Percentiles rank a stretch among this genome's conserved stretches.
Conservation (phyloP, 2,888 invertebrate genomes). For the Coelinius sp. region DNA sequence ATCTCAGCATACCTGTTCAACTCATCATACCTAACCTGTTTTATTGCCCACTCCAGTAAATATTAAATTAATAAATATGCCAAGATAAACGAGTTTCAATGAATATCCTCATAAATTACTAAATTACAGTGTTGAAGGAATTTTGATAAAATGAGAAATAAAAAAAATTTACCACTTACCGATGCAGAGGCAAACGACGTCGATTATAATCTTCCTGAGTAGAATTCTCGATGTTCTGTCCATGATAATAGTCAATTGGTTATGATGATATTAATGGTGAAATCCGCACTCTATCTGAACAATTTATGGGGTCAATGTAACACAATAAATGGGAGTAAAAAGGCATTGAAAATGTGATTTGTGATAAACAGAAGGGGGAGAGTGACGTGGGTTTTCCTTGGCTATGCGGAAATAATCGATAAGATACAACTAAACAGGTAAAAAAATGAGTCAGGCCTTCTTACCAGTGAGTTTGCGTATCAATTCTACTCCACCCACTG, state of each 20-base stretch:
- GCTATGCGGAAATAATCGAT: slow-evolving; percentile 11
- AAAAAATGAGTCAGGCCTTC: slow-evolving; percentile 27
- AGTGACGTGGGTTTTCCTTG: neutral
- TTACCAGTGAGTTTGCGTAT: neutral
- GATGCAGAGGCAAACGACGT: slow-evolving; percentile 78
- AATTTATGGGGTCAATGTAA: slow-evolving; percentile 12
- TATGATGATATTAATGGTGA: neutral
- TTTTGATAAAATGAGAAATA: neutral
- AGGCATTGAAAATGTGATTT: neutral
- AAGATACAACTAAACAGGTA: neutral
- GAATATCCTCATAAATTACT: slow-evolving; percentile 11
- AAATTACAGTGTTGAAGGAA: neutral
- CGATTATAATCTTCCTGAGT: slow-evolving; percentile 78
- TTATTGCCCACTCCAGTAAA: neutral
- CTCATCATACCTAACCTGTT: slow-evolving; percentile 4
- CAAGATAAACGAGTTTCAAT: neutral
- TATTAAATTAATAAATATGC: neutral
- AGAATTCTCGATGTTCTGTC: slow-evolving; percentile 75
- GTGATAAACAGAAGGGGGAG: neutral
- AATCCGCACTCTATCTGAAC: slow-evolving; percentile 10
- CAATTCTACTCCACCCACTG: slow-evolving; percentile 1
- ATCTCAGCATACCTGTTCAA: neutral
- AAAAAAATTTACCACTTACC: slow-evolving; percentile 74
- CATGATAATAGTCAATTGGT: slow-evolving; percentile 58
- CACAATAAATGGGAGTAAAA: neutral